Evolutionary conservation across 2,797 vertebrate genomes (phyloP).

Genomic region (Mastacembelus armatus): DNA sequence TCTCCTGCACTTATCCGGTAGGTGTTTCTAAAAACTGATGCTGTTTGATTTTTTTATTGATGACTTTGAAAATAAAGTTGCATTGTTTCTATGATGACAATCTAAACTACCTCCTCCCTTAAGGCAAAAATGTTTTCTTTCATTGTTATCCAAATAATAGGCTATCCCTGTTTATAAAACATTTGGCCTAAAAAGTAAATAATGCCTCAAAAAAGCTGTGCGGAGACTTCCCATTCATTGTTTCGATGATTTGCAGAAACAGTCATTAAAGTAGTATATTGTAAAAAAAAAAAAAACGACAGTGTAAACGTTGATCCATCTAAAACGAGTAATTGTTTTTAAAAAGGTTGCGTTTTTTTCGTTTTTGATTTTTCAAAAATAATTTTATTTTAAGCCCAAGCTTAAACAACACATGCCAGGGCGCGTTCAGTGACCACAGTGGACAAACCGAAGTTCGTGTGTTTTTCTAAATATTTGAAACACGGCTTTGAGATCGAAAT

Average conservation of each 20-base stretch:
- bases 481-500: not conserved
- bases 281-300: conserved; percentile 21
- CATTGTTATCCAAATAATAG: conserved; percentile 80
- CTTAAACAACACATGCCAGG: too few relatives aligned
- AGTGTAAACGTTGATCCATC: conserved; percentile 16
- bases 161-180: conserved; percentile 70
- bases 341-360: not conserved
- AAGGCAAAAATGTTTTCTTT: conserved; percentile 74
- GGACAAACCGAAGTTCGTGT: not conserved
- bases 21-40: conserved; percentile 82
- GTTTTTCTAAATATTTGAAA: not conserved
- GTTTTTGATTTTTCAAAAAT: too few relatives aligned
- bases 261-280: conserved; percentile 21
- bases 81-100: conserved; percentile 81
- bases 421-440: not conserved
- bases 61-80: conserved; percentile 81
- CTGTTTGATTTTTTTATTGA: conserved; percentile 80
- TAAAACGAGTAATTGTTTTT: not conserved
- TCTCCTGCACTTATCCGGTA: conserved; percentile 86
- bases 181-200: conserved; percentile 73
- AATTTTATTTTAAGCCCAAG: too few relatives aligned
- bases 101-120: conserved; percentile 79
- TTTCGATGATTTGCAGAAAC: conserved; percentile 46
- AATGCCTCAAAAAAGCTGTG: conserved; percentile 50
- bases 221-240: conserved; percentile 72